Base-by-base conservation (phyloP, 2,113 vertebrate genomes). In the Hepsetus odoe region DNA sequence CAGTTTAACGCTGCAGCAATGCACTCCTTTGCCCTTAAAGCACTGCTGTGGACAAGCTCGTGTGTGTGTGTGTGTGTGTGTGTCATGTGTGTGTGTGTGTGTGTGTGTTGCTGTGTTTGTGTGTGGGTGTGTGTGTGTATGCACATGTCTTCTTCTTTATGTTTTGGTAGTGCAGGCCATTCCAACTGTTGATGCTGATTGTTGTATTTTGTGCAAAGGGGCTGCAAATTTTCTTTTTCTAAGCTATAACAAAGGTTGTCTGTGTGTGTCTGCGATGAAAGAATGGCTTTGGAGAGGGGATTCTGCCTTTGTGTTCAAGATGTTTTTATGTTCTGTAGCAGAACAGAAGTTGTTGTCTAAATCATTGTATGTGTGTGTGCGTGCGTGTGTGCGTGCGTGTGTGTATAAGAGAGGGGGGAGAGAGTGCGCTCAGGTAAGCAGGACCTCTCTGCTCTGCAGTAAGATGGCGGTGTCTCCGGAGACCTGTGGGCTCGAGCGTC, bases 311-410 rank as follows among this genome's bases (percentile, higher is more conserved):
- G 61, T 77, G 59, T 53, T 61, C 53, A 71, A 44, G 66, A 72
- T 82, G 86, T 75, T 86, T 85, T 86, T 86, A 83, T 88, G 80
- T 83, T 72, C 33, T 80, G 77, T n/a, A n/a, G 61, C 46, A 74
- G 61, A 58, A 61, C 55, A 51, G 69, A 72, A 67, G 72, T 73
- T 67, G 77, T 66, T 53, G 49, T 30, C 18, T 46, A 68, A 14
- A 46, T 28, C 12, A 30, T 18, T 72, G 72, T 76, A 68, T 74
- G 53, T 76, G 72, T 71, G 56, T 82, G 72, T 64, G 66, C 66
- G 58, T 71, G 73, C 59, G 64, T 30, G 67, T 7, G 26, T 49
- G 55, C 30, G 20, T 76, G 81, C 64, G 53, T 68, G 35, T 55
- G 42, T 55, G 44, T 32, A 10, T 42, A 65, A 46, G 76, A 24